Percentiles rank a stretch among this genome's conserved stretches.
phyloP scores from a whole-genome alignment of 2,888 invertebrate species.

The Lysandra coridon region DNA sequence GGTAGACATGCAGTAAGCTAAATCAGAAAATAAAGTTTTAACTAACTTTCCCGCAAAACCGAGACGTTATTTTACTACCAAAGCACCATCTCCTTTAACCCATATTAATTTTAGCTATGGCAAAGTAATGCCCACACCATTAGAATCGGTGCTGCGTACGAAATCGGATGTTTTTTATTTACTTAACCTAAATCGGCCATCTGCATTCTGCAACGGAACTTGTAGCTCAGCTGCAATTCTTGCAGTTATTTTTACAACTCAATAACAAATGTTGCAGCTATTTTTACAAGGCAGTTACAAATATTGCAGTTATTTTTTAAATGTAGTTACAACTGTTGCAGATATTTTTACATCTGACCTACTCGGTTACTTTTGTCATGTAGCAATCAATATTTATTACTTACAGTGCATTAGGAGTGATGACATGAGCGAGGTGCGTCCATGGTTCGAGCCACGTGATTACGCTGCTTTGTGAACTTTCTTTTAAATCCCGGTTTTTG shows the following conservation, averaged over 20 bases:
- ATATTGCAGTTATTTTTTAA: slow-evolving; percentile 32
- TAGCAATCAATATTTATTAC: slow-evolving; percentile 45
- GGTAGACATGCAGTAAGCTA: too few species aligned
- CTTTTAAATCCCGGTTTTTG: slow-evolving; percentile 3
- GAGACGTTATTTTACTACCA: too few species aligned
- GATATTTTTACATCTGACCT: slow-evolving; percentile 37
- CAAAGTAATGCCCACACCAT: background rate
- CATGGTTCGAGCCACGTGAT: slow-evolving; percentile 18
- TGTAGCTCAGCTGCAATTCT: background rate
- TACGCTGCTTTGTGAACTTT: background rate
- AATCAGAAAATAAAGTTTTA: too few species aligned
- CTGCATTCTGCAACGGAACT: slow-evolving; percentile 8
- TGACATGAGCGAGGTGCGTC: slow-evolving; percentile 33
- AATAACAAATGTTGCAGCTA: background rate
- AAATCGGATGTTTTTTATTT: slow-evolving; percentile 32
- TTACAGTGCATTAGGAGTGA: slow-evolving; percentile 40
- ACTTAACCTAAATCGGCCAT: slow-evolving; percentile 28
- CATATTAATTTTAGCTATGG: background rate
- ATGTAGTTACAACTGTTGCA: slow-evolving; percentile 23
- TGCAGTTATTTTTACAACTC: slow-evolving; percentile 3
- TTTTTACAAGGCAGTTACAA: slow-evolving; percentile 27
- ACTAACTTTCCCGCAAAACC: too few species aligned
- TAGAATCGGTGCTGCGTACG: background rate
- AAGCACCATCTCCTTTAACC: too few species aligned
- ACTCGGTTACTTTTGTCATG: slow-evolving; percentile 36